Evolutionary conservation across 2,113 vertebrate species (phyloP), one percentile per base, ranked within the genome.

Genomic region (Dicaeum eximium): DNA sequence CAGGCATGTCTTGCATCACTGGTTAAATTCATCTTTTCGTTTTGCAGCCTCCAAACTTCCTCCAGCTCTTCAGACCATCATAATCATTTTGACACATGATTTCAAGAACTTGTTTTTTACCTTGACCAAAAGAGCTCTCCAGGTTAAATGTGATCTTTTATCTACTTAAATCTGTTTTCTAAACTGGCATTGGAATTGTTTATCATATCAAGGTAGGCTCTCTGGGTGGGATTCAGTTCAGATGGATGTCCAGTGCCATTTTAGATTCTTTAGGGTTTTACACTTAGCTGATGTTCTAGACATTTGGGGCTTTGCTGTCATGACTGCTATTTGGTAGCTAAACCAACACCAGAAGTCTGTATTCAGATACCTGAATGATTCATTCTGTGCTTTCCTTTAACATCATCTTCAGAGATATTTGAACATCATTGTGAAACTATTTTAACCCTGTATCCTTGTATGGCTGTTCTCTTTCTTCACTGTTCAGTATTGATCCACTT

Each of bases 41-140:
- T 96, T 88, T 80, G 37, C 44, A 79, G 64, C 50, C 80, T 87
- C 62, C 69, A 75, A 37, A 74, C 79, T 79, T 91, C 40, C 50
- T 81, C 57, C n/a, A 91, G 50, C 56, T 66, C 64, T 67, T 91
- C 77, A 80, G 35, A 75, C 42, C 66, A 74, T 2, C 33, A 71
- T 83, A 95, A 94, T 93, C 10, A 74, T 92, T 96, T 61, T 94
- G 67, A 91, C 89, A 89, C 40, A 53, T 30, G 53, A 78, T 86
- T 90, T 79, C 48, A 70, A 89, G n/a, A 66, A 60, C 20, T 79
- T 92, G 27, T 18, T 80, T 60, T 88, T 67, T 67, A 88, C 44
- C 62, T 85, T 80, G 40, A 85, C 18, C 28, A 64, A 75, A 88
- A 77, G 19, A 65, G 20, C 56, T 70, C 25, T 93, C 25, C 56